Base-by-base conservation (phyloP, 1,140 invertebrate species). In the Ganaspis sp. region DNA sequence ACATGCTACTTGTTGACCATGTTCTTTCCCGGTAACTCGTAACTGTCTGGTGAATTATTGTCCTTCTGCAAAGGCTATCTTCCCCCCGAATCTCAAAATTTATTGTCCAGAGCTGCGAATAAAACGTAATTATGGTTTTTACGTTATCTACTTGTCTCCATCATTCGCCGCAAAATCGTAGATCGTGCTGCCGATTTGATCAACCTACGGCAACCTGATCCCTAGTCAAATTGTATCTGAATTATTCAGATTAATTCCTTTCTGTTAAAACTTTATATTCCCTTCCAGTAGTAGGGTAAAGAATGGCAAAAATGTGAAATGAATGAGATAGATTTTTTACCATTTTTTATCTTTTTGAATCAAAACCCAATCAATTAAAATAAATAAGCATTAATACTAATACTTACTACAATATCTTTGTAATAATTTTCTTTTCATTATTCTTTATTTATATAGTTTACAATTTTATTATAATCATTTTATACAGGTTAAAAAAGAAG, bases 41-140 rank as follows among this genome's bases (percentile, higher is more conserved):
- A 75, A 77, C 69, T 45, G 26, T 69, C 21, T 72, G 69, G 75
- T 87, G 86, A 89, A 86, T 89, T 88, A 90, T 89, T 82, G 85
- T 86, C 77, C 69, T 64, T 72, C 40, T 38, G 34, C 70, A 69
- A 76, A 70, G 79, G 49, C 79, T 88, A 90, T 89, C 88, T 87
- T 77, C 74, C 74, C 78, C 58, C 77, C 21, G 76, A 84, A 89
- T 89, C 88, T 87, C 64, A 42, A 85, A 88, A 88, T 88, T 88
- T 88, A 89, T 87, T 82, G 83, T 86, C 76, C 72, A 49, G 74
- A 84, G 82, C 83, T 83, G 84, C 84, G 84, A 87, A 87, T 88
- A 82, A 85, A 86, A 85, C 80, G 87, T 88, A 89, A 90, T 90
- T 88, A 87, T 85, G 83, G 83, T 84, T 82, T 83, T 89, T 86